phyloP scores from a whole-genome alignment of 2,797 vertebrate genomes.

The Alectoris magna region DNA sequence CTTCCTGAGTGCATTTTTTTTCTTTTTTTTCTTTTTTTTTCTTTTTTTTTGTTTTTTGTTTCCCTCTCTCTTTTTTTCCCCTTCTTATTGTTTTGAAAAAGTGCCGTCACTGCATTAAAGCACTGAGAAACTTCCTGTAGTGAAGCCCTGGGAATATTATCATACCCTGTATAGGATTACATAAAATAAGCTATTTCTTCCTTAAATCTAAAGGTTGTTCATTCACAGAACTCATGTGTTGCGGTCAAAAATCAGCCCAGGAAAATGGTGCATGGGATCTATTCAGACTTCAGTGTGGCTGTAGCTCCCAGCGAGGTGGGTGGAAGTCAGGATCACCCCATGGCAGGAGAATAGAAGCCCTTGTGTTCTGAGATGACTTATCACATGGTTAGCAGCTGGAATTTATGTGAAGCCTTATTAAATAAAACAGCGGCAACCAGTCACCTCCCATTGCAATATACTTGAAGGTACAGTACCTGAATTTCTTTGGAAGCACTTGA shows the following conservation, averaged over 20 bases:
- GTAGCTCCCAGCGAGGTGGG: conserved; percentile 37
- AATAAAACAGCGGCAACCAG: conserved; percentile 81
- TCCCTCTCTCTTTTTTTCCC: too few relatives aligned
- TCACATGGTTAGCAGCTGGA: conserved; percentile 80
- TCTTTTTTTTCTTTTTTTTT: neutral
- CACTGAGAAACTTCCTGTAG: conserved; percentile 1
- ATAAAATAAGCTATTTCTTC: conserved; percentile 20
- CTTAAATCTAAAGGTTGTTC: conserved; percentile 26
- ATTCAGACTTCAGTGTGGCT: neutral
- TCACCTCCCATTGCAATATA: conserved; percentile 73
- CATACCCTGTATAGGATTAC: neutral
- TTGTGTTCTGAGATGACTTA: conserved; percentile 73
- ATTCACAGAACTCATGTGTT: neutral
- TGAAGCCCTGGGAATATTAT: neutral
- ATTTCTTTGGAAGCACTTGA: conserved; percentile 66
- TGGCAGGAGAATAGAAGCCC: conserved; percentile 62
- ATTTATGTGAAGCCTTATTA: conserved; percentile 79
- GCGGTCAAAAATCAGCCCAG: conserved; percentile 15
- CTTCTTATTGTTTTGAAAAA: neutral
- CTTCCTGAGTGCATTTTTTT: neutral
- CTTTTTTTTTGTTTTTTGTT: neutral
- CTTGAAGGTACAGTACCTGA: conserved; percentile 74
- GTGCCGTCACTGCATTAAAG: neutral
- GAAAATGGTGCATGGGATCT: conserved; percentile 19
- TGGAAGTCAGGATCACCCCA: conserved; percentile 1